Percentiles rank a stretch among this genome's conserved stretches.
phyloP scores from a whole-genome alignment of 1,140 invertebrate species.

The Meloidogyne hapla region DNA sequence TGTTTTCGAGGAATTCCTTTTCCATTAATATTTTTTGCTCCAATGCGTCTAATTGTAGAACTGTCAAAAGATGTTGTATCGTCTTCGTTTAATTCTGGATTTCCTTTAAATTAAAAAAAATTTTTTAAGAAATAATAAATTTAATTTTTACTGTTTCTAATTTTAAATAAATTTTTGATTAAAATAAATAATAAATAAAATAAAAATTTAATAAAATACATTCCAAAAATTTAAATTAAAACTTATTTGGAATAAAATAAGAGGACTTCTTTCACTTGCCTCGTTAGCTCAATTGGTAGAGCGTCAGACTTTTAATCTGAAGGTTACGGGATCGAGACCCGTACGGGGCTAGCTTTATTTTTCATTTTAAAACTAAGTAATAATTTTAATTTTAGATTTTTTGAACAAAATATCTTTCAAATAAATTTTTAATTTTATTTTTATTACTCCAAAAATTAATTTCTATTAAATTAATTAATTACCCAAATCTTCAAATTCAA shows the following conservation, averaged over 20 bases:
- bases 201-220: not conserved
- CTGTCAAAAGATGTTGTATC: slow-evolving; percentile 21
- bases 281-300: slow-evolving; percentile 36
- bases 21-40: slow-evolving; percentile 40
- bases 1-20: slow-evolving; percentile 57
- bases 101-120: slow-evolving; percentile 25
- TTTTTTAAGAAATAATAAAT: not conserved
- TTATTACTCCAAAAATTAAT: no score
- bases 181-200: not conserved
- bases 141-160: slow-evolving; percentile 9
- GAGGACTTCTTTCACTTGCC: not conserved
- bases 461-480: not conserved
- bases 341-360: slow-evolving; percentile 25
- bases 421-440: not conserved
- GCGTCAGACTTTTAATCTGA: slow-evolving; percentile 37
- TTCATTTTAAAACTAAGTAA: not conserved
- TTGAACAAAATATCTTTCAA: no score
- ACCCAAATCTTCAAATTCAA: slow-evolving; percentile 58
- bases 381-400: no score
- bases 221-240: not conserved
- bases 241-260: not conserved
- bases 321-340: slow-evolving; percentile 33
- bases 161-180: slow-evolving; percentile 9
- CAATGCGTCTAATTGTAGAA: slow-evolving; percentile 41
- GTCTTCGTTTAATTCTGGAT: slow-evolving; percentile 20